Conservation (phyloP, 2,113 vertebrate species). For the Poecilia latipinna region DNA sequence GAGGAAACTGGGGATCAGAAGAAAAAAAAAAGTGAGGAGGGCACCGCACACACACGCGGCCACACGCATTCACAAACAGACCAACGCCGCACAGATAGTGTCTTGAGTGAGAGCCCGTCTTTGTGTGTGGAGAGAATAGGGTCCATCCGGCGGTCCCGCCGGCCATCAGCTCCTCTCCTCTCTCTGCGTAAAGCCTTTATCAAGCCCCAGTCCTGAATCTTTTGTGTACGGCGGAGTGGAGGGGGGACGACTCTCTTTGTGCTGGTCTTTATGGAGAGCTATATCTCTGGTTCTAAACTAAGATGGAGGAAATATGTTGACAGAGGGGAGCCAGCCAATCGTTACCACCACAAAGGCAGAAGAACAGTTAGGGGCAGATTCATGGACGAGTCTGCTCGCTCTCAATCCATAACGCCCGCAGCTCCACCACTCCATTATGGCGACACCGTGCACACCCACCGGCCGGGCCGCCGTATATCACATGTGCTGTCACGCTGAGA, state of each 20-base stretch:
- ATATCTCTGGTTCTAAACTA: constrained; percentile 77
- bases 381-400: constrained; percentile 66
- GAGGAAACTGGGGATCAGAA: constrained; percentile 28
- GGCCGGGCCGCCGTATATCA: constrained; percentile 60
- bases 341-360: constrained; percentile 77
- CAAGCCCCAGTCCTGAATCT: constrained; percentile 58
- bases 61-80: constrained; percentile 53
- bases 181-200: constrained; percentile 68
- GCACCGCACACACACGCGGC: constrained; percentile 21
- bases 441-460: constrained; percentile 57
- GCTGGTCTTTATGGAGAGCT: constrained; percentile 74
- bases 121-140: constrained; percentile 71
- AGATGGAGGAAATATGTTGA: constrained; percentile 79
- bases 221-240: constrained; percentile 55
- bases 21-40: constrained; percentile 22
- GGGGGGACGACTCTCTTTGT: constrained; percentile 63
- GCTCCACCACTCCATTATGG: constrained; percentile 79
- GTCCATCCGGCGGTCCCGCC: constrained; percentile 50
- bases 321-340: constrained; percentile 70
- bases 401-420: constrained; percentile 72
- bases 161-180: constrained; percentile 61
- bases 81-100: constrained; percentile 55
- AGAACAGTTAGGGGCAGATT: constrained; percentile 78
- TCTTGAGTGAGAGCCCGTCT: constrained; percentile 70
- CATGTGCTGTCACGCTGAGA: constrained; percentile 44